A percentile compares a stretch with the other conserved stretches of the same genome.
phyloP scores from a whole-genome alignment of 2,113 vertebrate genomes.

The Poecilia latipinna region DNA sequence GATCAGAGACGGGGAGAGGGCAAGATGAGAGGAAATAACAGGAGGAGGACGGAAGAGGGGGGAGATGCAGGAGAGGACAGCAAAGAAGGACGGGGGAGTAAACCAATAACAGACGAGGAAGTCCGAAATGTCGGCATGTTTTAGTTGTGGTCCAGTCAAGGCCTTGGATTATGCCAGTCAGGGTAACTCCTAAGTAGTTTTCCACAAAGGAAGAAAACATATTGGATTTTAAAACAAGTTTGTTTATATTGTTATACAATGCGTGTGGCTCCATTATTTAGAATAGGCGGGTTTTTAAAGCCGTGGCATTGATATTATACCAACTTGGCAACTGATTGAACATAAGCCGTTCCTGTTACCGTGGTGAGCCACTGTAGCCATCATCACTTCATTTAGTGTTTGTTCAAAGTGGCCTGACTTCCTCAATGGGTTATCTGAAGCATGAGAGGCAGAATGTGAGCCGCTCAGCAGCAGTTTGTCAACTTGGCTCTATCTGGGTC shows the following conservation, averaged over 20 bases:
- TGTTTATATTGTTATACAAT: neutral
- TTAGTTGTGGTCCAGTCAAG: conserved; percentile 41
- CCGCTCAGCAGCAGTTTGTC: neutral
- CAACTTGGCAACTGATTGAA: too few relatives aligned
- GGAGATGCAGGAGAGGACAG: neutral
- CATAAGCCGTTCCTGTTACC: conserved; percentile 9
- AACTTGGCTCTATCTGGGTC: conserved; percentile 37
- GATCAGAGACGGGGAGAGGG: conserved; percentile 27
- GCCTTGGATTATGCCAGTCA: neutral
- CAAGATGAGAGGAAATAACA: conserved; percentile 6
- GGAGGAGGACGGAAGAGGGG: conserved; percentile 6
- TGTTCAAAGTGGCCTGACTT: conserved; percentile 25
- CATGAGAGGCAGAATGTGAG: conserved; percentile 21
- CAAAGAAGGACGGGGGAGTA: conserved; percentile 27
- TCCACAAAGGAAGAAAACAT: neutral
- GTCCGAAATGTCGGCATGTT: conserved; percentile 34
- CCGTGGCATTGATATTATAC: too few relatives aligned
- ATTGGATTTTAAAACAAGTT: neutral
- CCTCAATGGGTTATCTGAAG: conserved; percentile 41
- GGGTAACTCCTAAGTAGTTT: neutral
- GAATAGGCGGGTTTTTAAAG: neutral
- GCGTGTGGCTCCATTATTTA: neutral
- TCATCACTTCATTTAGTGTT: conserved; percentile 18
- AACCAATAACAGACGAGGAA: conserved; percentile 47
- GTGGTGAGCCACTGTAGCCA: neutral